Conservation (phyloP, 1,140 invertebrate species). For the Cotesia chilonis region DNA sequence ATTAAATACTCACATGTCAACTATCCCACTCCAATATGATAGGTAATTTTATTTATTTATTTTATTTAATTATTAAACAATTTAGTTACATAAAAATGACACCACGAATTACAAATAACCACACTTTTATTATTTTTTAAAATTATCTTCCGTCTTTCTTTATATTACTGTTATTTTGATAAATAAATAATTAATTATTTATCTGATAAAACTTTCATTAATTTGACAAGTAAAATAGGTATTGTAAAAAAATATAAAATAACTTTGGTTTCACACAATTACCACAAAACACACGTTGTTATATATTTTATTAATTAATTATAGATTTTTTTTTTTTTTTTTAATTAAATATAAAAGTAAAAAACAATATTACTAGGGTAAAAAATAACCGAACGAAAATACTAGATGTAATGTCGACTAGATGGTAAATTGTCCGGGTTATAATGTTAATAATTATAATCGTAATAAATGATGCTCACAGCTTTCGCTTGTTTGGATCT, state of each 20-base stretch:
- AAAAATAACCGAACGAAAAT: too few relatives aligned
- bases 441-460: not conserved
- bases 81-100: too few relatives aligned
- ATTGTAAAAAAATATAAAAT: slow-evolving; percentile 10
- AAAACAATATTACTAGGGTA: not conserved
- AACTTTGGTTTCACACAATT: slow-evolving; percentile 18
- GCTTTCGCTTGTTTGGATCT: slow-evolving; percentile 18
- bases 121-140: not conserved
- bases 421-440: not conserved
- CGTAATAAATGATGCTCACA: not conserved
- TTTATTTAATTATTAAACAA: too few relatives aligned
- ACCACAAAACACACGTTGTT: not conserved
- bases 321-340: not conserved
- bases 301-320: not conserved
- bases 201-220: not conserved
- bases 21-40: not conserved
- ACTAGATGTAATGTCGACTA: not conserved
- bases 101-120: not conserved
- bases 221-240: not conserved
- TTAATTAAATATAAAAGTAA: slow-evolving; percentile 9
- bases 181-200: not conserved
- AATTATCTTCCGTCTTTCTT: too few relatives aligned
- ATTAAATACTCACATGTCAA: slow-evolving; percentile 5
- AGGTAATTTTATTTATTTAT: too few relatives aligned
- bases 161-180: not conserved